A percentile compares a stretch with the other conserved stretches of the same genome.
These are phyloP conservation scores for Nothura maculosa DNA, from an alignment of 2,797 vertebrate species.

Conservation along the genomic window DNA sequence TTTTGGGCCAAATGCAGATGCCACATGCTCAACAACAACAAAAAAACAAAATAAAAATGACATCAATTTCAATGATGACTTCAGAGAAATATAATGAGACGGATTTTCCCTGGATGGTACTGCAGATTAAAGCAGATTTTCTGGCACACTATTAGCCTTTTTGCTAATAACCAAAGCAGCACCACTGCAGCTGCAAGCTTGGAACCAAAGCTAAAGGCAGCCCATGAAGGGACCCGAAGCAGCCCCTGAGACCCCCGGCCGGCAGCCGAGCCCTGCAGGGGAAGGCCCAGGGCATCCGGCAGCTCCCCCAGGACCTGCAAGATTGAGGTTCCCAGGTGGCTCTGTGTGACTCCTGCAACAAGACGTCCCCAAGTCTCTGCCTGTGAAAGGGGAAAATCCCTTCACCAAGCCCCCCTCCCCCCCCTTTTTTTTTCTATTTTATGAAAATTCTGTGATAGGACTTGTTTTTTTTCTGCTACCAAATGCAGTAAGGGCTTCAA, in stretches of 20 bases:
- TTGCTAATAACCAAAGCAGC: not conserved
- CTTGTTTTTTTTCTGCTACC: not conserved
- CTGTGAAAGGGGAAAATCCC: not conserved
- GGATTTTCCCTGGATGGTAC: not conserved
- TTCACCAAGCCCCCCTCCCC: too few relatives aligned
- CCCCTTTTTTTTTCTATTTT: not conserved
- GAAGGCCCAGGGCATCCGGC: not conserved
- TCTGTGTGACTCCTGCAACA: not conserved
- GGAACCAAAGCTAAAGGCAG: not conserved
- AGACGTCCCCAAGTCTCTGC: not conserved
- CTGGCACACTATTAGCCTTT: not conserved
- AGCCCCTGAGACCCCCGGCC: not conserved
- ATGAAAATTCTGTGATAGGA: not conserved
- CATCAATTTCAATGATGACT: rapidly evolving
- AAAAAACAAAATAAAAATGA: not conserved
- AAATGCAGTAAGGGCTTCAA: not conserved
- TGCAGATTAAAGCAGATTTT: not conserved
- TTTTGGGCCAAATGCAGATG: not conserved
- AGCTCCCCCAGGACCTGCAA: not conserved
- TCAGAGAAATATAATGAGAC: rapidly evolving
- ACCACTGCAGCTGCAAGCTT: not conserved
- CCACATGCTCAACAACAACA: rapidly evolving
- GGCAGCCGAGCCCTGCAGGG: not conserved
- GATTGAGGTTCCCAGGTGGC: not conserved
- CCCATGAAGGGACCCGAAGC: not conserved